These are phyloP conservation scores for Rhagoletis pomonella DNA, from an alignment of 1,140 invertebrate genomes.

Conservation along the genomic window DNA sequence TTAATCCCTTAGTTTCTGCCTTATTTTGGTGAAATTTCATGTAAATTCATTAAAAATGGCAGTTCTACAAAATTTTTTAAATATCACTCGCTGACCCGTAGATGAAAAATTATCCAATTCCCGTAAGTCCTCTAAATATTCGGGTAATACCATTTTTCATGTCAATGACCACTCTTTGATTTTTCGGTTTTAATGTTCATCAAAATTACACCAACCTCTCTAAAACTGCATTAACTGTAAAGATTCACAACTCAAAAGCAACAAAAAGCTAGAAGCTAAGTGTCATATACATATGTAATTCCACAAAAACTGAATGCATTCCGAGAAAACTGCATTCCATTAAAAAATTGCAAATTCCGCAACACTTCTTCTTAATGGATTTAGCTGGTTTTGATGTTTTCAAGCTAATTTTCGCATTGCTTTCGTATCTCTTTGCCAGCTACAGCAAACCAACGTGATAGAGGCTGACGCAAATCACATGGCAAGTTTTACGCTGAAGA, in stretches of 20 bases:
- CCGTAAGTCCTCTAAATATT: too few species aligned
- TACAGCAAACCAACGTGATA: neutral
- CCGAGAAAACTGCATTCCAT: neutral
- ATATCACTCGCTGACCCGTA: too few species aligned
- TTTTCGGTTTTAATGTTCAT: too few species aligned
- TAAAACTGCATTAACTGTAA: neutral
- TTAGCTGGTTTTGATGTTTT: neutral
- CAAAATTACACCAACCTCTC: neutral
- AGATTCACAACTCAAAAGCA: neutral
- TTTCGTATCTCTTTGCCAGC: neutral
- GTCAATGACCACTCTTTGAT: too few species aligned
- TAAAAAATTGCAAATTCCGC: neutral
- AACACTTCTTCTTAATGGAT: neutral
- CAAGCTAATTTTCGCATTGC: neutral
- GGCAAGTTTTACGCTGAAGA: neutral
- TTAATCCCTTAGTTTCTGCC: too few species aligned
- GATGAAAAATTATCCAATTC: too few species aligned
- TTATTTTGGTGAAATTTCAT: too few species aligned
- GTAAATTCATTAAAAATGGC: too few species aligned
- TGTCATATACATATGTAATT: neutral
- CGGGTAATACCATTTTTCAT: too few species aligned
- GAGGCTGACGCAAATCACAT: neutral
- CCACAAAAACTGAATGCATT: conserved; percentile 2
- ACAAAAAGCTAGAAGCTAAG: neutral
- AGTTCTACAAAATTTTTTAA: too few species aligned